Base-by-base conservation (phyloP, 2,797 vertebrate genomes). In the Gallinago solitaria region DNA sequence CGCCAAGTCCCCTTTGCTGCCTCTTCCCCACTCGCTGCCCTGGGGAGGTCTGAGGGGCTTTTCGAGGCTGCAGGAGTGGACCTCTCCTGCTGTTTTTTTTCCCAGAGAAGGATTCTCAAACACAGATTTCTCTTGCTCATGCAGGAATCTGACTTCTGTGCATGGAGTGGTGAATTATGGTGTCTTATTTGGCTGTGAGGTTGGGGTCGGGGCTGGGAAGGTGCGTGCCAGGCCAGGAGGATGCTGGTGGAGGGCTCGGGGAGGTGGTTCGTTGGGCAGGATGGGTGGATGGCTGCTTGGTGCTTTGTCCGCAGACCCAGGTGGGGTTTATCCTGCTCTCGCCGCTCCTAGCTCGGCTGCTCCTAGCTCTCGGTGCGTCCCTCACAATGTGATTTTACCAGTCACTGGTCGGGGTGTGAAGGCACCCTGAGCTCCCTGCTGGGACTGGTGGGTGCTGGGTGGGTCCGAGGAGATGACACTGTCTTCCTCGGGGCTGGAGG, bases 341-440 rank as follows among this genome's bases (percentile, higher is more conserved):
- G 2, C 83, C 39, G 60, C 53, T n/a, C n/a, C n/a, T n/a, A 9
- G 70, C 63, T 77, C 14, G 2, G 6, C 12, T 23, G 28, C 57
- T 80, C 16, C 27, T 6, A 8, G 21, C 75, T 74, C 39, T 18
- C 1, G 1, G 24, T 14, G 30, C 28, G 6, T 68, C 64, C 59
- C 35, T 78, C 0, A 0, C 7, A 2, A 6, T 4, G 15, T n/a
- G 17, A 8, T 0, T 35, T 87, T 60, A 20, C 47, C 32, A 2
- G 3, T 20, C 53, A 17, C n/a, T 0, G 0, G 19, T 51, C 39
- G 0, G 1, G 18, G 16, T 45, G 43, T 1, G 2, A 5, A 13
- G 43, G 21, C 56, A 53, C 67, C 37, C 50, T 17, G 17, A 60
- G 19, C 24, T 32, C 80, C 9, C 30, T 53, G 45, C 59, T 68